Percentiles rank a stretch among this genome's conserved stretches.
Evolutionary conservation across 2,113 vertebrate genomes (phyloP).

Genomic region (Ceyx melanurus): DNA sequence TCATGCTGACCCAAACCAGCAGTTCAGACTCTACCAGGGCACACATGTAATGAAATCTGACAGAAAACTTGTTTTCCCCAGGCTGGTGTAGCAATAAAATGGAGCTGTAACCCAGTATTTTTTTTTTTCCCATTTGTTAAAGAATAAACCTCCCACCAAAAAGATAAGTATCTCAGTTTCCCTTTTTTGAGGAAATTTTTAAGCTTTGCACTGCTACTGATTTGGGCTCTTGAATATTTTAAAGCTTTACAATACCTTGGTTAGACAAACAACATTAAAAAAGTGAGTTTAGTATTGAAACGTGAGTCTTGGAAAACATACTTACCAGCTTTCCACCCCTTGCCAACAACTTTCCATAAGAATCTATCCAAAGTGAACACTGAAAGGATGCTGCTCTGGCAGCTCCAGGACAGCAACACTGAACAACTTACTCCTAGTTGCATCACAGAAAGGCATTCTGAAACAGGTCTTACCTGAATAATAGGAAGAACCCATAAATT

Average conservation of each 20-base stretch:
- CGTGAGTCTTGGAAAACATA: neutral
- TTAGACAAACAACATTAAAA: neutral
- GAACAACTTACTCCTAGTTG: neutral
- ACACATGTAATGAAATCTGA: neutral
- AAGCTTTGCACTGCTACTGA: neutral
- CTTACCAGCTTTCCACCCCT: neutral
- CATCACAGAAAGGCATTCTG: neutral
- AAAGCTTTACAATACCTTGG: neutral
- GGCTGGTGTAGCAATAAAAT: neutral
- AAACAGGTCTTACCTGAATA: conserved; percentile 86
- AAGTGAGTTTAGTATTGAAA: neutral
- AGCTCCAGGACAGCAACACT: neutral
- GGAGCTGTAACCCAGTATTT: neutral
- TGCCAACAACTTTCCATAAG: neutral
- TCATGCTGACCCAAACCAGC: neutral
- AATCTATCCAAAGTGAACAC: neutral
- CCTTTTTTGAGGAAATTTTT: neutral
- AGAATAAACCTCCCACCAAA: neutral
- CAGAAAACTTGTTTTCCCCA: neutral
- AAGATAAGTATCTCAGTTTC: neutral
- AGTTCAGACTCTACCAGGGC: neutral
- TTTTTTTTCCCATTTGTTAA: neutral
- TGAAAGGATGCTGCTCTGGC: neutral
- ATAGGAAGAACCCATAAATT: conserved; percentile 95
- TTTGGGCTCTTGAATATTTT: neutral